A percentile compares a stretch with the other conserved stretches of the same genome.
Evolutionary conservation across 2,888 invertebrate genomes (phyloP).

Genomic region (Cryptus armator): DNA sequence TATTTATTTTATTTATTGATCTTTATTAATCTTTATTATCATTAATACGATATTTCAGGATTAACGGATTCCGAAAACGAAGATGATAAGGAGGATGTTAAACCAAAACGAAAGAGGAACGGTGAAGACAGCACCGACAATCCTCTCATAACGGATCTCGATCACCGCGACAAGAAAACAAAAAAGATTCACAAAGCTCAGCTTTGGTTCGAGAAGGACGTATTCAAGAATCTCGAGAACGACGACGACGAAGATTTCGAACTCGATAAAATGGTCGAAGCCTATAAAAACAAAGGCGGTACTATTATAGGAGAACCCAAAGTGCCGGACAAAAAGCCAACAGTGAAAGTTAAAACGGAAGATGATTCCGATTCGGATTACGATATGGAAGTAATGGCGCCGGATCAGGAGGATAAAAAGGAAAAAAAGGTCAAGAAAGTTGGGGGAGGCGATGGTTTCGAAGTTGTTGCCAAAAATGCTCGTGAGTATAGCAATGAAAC

Average conservation of each 20-base stretch:
- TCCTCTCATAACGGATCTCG: slow-evolving; percentile 93
- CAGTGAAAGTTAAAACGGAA: slow-evolving; percentile 47
- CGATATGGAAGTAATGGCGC: slow-evolving; percentile 83
- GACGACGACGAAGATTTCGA: slow-evolving; percentile 96
- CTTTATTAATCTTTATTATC: slow-evolving; percentile 64
- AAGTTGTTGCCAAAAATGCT: slow-evolving; percentile 88
- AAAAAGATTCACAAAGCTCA: slow-evolving; percentile 92
- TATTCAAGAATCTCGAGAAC: slow-evolving; percentile 92
- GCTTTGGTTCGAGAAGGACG: slow-evolving; percentile 95
- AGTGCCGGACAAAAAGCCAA: slow-evolving; percentile 61
- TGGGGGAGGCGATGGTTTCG: slow-evolving; percentile 88
- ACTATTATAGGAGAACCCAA: slow-evolving; percentile 81
- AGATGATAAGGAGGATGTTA: slow-evolving; percentile 76
- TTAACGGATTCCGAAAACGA: slow-evolving; percentile 89
- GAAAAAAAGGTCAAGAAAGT: slow-evolving; percentile 78
- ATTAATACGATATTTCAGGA: slow-evolving; percentile 84
- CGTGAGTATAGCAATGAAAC: slow-evolving; percentile 82
- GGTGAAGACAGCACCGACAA: slow-evolving; percentile 70
- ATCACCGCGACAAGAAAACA: slow-evolving; percentile 90
- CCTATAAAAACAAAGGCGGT: slow-evolving; percentile 90
- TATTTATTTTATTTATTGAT: slow-evolving; percentile 39
- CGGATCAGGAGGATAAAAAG: slow-evolving; percentile 43
- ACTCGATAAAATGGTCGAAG: slow-evolving; percentile 91
- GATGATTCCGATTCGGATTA: slow-evolving; percentile 85
- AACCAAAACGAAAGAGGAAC: slow-evolving; percentile 67